Percentiles rank a stretch among this genome's conserved stretches.
Evolutionary conservation across 2,888 invertebrate genomes (phyloP).

Genomic region (Plagodis pulveraria): DNA sequence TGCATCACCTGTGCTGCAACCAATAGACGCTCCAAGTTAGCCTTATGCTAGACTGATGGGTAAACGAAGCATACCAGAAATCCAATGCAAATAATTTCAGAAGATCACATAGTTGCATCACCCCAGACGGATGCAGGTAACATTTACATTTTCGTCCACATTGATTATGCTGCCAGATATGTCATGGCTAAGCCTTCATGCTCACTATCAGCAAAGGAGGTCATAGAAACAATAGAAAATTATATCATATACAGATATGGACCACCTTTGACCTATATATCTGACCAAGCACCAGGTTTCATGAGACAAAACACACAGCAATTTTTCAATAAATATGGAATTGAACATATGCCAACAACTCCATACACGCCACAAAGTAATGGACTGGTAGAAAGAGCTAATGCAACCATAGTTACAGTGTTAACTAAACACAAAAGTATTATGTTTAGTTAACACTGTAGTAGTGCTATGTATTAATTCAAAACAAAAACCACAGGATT

Average conservation of each 20-base stretch:
- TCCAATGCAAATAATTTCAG: conserved; percentile 11
- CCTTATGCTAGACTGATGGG: conserved; percentile 22
- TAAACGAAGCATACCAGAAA: conserved; percentile 14
- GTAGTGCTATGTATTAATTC: conserved; percentile 5
- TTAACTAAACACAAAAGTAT: conserved; percentile 6
- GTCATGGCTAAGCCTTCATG: conserved; percentile 22
- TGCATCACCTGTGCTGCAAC: conserved; percentile 14
- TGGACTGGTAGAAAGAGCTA: conserved; percentile 10
- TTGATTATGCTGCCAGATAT: conserved; percentile 27
- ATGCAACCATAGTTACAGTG: conserved; percentile 4
- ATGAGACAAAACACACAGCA: conserved; percentile 14
- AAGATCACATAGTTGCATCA: conserved; percentile 16
- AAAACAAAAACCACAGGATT: conserved; percentile 10
- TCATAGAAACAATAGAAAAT: conserved; percentile 21
- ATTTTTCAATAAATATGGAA: conserved; percentile 10
- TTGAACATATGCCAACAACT: neutral
- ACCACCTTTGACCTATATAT: conserved; percentile 21
- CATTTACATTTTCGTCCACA: conserved; percentile 27
- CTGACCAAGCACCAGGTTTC: conserved; percentile 8
- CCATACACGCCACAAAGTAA: conserved; percentile 25
- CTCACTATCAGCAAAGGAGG: conserved; percentile 14
- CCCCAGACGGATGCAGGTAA: conserved; percentile 20
- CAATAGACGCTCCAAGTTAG: conserved; percentile 10
- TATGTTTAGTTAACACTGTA: too few species aligned
- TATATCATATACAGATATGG: conserved; percentile 21